Conservation (phyloP, 2,113 vertebrate genomes). For the Proteles cristata region DNA sequence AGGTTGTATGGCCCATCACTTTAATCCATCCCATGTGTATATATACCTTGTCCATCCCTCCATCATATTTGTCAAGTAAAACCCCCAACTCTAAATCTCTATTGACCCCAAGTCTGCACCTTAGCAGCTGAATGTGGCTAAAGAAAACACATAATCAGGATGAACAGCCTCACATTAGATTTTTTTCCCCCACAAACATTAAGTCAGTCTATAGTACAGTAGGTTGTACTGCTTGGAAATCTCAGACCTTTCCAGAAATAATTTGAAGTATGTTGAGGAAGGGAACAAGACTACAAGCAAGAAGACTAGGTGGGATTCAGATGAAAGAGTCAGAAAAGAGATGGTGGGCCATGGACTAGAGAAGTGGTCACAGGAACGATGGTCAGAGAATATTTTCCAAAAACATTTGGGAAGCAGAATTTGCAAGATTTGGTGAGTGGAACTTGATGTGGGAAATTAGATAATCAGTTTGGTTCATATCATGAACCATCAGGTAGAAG, state of each 20-base stretch:
- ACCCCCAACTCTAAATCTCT: background rate
- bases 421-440: background rate
- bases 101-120: background rate
- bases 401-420: background rate
- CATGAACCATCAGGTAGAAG: background rate
- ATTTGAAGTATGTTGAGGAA: background rate
- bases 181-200: background rate
- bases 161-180: background rate
- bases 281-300: background rate
- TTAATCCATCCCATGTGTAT: background rate
- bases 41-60: background rate
- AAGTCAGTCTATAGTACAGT: background rate
- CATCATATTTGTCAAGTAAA: background rate
- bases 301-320: background rate
- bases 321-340: background rate
- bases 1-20: background rate
- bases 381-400: background rate
- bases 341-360: background rate
- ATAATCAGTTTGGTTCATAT: background rate
- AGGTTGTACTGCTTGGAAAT: conserved; percentile 22
- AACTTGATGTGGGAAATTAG: background rate
- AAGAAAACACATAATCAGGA: background rate
- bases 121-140: background rate
- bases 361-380: background rate
- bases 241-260: background rate